Percentiles rank a stretch among this genome's conserved stretches.
phyloP scores from a whole-genome alignment of 2,113 vertebrate species.

The Erpornis zantholeuca region DNA sequence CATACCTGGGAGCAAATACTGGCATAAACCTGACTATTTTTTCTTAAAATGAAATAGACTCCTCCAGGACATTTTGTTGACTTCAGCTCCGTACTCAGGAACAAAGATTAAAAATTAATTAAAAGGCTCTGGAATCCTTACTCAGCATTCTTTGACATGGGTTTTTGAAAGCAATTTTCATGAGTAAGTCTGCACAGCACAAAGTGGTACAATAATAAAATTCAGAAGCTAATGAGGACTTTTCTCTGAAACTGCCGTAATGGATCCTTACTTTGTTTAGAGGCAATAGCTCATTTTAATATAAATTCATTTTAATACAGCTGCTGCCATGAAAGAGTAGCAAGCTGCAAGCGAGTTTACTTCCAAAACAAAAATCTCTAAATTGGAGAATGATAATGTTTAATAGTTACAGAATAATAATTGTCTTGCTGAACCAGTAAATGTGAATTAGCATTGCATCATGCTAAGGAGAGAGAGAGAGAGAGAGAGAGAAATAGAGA shows the following conservation, averaged over 20 bases:
- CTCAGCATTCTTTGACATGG: neutral
- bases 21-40: neutral
- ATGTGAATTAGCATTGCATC: neutral
- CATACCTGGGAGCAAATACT: neutral
- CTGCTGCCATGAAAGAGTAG: rapidly evolving
- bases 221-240: neutral
- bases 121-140: neutral
- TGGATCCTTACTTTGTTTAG: neutral
- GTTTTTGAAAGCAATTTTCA: neutral
- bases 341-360: neutral
- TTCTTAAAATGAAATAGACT: neutral
- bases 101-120: neutral
- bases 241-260: neutral
- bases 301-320: neutral
- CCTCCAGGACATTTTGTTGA: neutral
- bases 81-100: neutral
- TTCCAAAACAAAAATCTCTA: neutral
- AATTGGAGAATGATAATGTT: neutral
- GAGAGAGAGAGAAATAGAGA: neutral
- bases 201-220: neutral
- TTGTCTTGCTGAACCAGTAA: neutral
- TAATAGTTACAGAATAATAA: neutral
- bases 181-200: neutral
- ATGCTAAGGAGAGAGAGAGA: neutral
- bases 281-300: neutral